Percentiles rank a stretch among this genome's conserved stretches.
Evolutionary conservation across 1,140 invertebrate species (phyloP).

Genomic region (Hycleus phaleratus): DNA sequence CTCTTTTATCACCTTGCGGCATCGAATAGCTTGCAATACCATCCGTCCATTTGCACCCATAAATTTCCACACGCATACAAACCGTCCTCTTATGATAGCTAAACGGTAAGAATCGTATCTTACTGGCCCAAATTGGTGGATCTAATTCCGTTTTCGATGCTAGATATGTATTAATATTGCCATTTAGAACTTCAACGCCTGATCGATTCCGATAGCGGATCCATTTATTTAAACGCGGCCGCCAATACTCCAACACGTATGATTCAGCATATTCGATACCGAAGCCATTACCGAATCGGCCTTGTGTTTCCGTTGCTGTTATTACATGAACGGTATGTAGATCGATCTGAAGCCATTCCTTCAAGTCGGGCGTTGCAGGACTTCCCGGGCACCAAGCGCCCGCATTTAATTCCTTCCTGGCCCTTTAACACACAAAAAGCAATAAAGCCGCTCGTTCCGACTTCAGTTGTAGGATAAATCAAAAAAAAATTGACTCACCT

Average conservation of each 20-base stretch:
- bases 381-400: slow-evolving; percentile 60
- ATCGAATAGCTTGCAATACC: slow-evolving; percentile 72
- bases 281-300: slow-evolving; percentile 77
- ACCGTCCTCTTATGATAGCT: slow-evolving; percentile 64
- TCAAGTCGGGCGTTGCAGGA: slow-evolving; percentile 58
- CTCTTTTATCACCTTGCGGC: slow-evolving; percentile 69
- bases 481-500: slow-evolving; percentile 51
- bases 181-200: slow-evolving; percentile 62
- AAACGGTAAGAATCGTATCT: slow-evolving; percentile 66
- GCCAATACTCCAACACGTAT: slow-evolving; percentile 73
- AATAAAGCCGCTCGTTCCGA: not conserved
- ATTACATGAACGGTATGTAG: slow-evolving; percentile 64
- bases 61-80: slow-evolving; percentile 71
- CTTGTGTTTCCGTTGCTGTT: slow-evolving; percentile 72
- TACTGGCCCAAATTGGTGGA: slow-evolving; percentile 63
- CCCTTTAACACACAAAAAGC: slow-evolving; percentile 17
- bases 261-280: slow-evolving; percentile 71
- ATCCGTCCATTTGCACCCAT: slow-evolving; percentile 65
- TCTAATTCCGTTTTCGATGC: slow-evolving; percentile 63
- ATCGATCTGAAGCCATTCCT: slow-evolving; percentile 75
- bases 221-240: slow-evolving; percentile 62
- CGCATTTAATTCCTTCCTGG: slow-evolving; percentile 31
- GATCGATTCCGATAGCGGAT: slow-evolving; percentile 59
- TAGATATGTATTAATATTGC: slow-evolving; percentile 76
- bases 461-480: too few species aligned